phyloP scores from a whole-genome alignment of 2,888 invertebrate genomes.

The Uropetala carovei region DNA sequence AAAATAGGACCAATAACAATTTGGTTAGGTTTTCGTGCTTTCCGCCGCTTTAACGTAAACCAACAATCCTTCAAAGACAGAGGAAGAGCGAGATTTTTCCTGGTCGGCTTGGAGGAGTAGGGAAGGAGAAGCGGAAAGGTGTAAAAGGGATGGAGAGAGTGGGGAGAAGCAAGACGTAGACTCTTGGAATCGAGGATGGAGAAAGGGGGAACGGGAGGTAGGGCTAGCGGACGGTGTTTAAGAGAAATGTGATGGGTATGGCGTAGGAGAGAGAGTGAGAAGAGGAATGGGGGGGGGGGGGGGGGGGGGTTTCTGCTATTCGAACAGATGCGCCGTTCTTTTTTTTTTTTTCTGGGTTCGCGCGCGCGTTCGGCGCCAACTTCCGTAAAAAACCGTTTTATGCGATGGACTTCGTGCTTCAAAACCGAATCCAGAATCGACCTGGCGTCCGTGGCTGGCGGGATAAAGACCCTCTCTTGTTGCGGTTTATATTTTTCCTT shows the following conservation, averaged over 20 bases:
- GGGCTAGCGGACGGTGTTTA: neutral
- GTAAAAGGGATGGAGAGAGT: neutral
- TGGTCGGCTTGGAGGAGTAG: neutral
- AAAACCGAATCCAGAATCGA: constrained; percentile 12
- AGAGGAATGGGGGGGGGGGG: too few relatives aligned
- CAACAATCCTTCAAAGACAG: too few relatives aligned
- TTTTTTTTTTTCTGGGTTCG: neutral
- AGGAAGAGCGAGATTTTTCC: too few relatives aligned
- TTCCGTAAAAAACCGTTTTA: neutral
- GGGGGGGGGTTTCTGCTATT: neutral
- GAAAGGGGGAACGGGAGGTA: neutral
- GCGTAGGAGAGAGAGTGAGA: too few relatives aligned
- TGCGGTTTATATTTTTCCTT: neutral
- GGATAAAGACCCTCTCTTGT: constrained; percentile 11
- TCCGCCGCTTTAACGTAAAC: too few relatives aligned
- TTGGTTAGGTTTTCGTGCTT: too few relatives aligned
- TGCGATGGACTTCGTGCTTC: neutral
- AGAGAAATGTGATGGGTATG: too few relatives aligned
- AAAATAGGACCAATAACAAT: too few relatives aligned
- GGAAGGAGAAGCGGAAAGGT: neutral
- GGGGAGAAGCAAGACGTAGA: neutral
- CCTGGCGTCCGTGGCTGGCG: neutral
- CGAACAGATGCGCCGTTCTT: neutral
- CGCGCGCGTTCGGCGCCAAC: neutral
- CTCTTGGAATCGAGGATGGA: neutral